Base-by-base conservation (phyloP, 2,888 invertebrate species). In the Thelaira solivaga region DNA sequence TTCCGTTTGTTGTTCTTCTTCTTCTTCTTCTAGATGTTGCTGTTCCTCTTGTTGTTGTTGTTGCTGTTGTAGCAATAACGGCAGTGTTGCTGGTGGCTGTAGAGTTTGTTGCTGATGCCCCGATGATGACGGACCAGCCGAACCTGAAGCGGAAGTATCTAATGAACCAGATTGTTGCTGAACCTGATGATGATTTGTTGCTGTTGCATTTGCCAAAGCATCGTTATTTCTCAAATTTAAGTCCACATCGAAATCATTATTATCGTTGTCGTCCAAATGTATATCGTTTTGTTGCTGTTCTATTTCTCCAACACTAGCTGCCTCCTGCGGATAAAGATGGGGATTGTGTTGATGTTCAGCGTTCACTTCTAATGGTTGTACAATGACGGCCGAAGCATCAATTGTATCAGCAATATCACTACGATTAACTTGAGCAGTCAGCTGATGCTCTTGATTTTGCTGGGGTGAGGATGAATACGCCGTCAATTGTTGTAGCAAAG, bases 401-500 rank as follows among this genome's bases (percentile, higher is more conserved):
- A 83, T 80, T 29, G 82, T 82, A 51, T 82, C 82, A 53, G 81
- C 83, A 68, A 83, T 81, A 53, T 80, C 77, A 57, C 53, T 79
- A 72, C 72, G 79, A 64, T 81, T 80, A 31, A 76, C 55, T 51
- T 72, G 59, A 34, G 75, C 62, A 65, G 73, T 75, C 69, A 72
- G 69, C 24, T 74, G 78, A 11, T 80, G 81, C 47, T 53, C 61
- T 55, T 68, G 80, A 13, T 71, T 62, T 53, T 59, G 74, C 53
- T 69, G 65, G 22, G 64, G n/a, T 24, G 45, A 39, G 22, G 64
- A 16, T 24, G 45, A 39, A 72, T 39, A 55, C 47, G 65, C 67
- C 74, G 69, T 76, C 29, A 64, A 76, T 65, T 64, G 82, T 81
- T 80, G 81, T 81, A 82, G 83, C 83, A 81, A 81, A 83, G 73